Evolutionary conservation across 2,888 invertebrate species (phyloP), one percentile per base, ranked within the genome.

Genomic region (Thymelicus lineola): DNA sequence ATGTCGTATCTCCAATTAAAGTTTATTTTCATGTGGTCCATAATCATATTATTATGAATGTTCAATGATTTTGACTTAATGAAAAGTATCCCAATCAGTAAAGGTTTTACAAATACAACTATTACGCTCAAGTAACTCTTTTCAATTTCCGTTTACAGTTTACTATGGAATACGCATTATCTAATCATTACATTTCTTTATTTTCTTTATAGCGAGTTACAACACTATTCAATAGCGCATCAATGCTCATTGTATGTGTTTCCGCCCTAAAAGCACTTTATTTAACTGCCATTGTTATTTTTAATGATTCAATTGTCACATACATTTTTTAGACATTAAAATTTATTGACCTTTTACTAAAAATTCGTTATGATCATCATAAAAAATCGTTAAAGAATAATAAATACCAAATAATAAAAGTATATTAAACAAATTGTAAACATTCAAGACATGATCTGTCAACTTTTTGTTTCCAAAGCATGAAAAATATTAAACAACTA

Each of bases 231-330:
- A 74, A 72, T 75, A 75, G 73, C 75, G 75, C 69, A 76, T 78
- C 71, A 74, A 73, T 76, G 61, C 68, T 76, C 75, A 78, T 79
- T 80, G 77, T 82, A 66, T 71, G 71, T 69, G 72, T 75, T 76
- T 75, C 75, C 74, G 72, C 75, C 63, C 46, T 63, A 75, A 79
- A 76, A 75, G 70, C 75, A 75, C 74, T 79, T 79, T 46, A 61
- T 62, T 55, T 79, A 75, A 74, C 75, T 57, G 70, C 69, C 72
- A 75, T 72, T 73, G 70, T 72, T 66, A 63, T 57, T n/a, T 46
- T 60, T 60, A 60, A 67, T 53, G 58, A 66, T 58, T 60, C 67
- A 61, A 67, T 53, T 61, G 67, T 60, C 50, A 42, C 60, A 53
- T 53, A 17, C 53, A n/a, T 60, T 48, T 66, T 50, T 48, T 50